Conservation (phyloP, 1,140 invertebrate species). For the Papilio aristodemus region DNA sequence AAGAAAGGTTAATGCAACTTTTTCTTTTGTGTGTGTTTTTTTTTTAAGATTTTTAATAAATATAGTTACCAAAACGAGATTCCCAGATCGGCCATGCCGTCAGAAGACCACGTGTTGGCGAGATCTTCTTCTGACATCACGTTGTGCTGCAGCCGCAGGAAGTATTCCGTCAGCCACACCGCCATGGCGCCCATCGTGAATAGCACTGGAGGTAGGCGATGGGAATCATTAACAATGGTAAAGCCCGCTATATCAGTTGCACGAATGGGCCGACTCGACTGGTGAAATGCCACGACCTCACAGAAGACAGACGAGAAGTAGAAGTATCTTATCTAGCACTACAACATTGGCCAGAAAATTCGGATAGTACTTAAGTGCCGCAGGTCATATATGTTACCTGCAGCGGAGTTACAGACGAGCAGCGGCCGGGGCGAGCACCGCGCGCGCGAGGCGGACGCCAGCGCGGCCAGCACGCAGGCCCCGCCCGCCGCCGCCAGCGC, state of each 20-base stretch:
- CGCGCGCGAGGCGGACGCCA: slow-evolving; percentile 58
- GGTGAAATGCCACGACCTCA: too few species aligned
- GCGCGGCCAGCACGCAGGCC: slow-evolving; percentile 58
- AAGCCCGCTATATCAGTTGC: too few species aligned
- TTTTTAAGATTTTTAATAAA: too few species aligned
- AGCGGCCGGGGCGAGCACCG: slow-evolving; percentile 53
- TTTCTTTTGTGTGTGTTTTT: too few species aligned
- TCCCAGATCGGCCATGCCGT: slow-evolving; percentile 69
- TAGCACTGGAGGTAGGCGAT: slow-evolving; percentile 82
- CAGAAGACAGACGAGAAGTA: too few species aligned
- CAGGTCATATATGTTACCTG: slow-evolving; percentile 43
- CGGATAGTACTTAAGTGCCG: too few species aligned
- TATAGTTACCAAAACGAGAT: slow-evolving; percentile 72
- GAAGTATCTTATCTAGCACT: too few species aligned
- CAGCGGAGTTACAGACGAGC: slow-evolving; percentile 57
- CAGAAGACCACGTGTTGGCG: slow-evolving; percentile 84
- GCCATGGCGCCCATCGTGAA: slow-evolving; percentile 85
- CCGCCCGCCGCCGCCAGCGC: slow-evolving; percentile 57
- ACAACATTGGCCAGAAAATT: too few species aligned
- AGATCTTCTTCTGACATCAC: slow-evolving; percentile 88
- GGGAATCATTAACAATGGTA: neutral
- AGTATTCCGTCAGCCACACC: slow-evolving; percentile 89
- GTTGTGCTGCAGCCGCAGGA: slow-evolving; percentile 87
- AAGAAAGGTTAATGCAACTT: too few species aligned
- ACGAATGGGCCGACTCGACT: too few species aligned